Percentiles rank a stretch among this genome's conserved stretches.
Evolutionary conservation across 1,140 invertebrate genomes (phyloP).

Genomic region (Brachionus sp.): DNA sequence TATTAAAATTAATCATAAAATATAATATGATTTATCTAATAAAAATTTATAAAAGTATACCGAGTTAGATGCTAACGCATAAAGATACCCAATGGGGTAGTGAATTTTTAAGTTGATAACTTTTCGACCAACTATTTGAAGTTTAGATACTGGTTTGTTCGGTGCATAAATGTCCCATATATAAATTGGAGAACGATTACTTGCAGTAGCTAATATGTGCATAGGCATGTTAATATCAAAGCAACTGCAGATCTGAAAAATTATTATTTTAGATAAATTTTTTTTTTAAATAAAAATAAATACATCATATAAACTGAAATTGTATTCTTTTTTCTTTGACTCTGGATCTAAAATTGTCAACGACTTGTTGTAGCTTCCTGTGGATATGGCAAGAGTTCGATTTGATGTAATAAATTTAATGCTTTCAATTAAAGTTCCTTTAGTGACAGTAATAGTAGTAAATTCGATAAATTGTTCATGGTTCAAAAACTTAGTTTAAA

Average conservation of each 20-base stretch:
- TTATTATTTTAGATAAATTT: background rate
- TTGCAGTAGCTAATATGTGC: constrained; percentile 63
- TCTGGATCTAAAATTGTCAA: constrained; percentile 54
- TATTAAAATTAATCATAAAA: background rate
- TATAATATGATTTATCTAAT: background rate
- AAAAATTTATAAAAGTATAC: background rate
- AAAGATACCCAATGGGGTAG: background rate
- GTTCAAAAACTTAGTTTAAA: constrained; percentile 47
- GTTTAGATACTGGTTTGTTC: background rate
- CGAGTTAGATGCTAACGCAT: background rate
- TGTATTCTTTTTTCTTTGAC: constrained; percentile 54
- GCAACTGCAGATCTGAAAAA: constrained; percentile 53
- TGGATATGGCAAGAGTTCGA: constrained; percentile 54
- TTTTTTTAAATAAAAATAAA: background rate
- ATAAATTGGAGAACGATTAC: constrained; percentile 68
- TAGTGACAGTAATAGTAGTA: constrained; percentile 49
- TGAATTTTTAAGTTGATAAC: constrained; percentile 24
- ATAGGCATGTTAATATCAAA: constrained; percentile 57
- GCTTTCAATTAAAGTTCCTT: constrained; percentile 54
- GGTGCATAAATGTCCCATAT: constrained; percentile 70
- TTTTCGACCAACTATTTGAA: background rate
- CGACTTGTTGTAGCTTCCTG: constrained; percentile 51
- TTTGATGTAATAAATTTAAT: constrained; percentile 56
- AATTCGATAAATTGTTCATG: constrained; percentile 52
- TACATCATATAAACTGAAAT: constrained; percentile 58